Conservation (phyloP, 2,888 invertebrate genomes). For the Diarsia mendica region DNA sequence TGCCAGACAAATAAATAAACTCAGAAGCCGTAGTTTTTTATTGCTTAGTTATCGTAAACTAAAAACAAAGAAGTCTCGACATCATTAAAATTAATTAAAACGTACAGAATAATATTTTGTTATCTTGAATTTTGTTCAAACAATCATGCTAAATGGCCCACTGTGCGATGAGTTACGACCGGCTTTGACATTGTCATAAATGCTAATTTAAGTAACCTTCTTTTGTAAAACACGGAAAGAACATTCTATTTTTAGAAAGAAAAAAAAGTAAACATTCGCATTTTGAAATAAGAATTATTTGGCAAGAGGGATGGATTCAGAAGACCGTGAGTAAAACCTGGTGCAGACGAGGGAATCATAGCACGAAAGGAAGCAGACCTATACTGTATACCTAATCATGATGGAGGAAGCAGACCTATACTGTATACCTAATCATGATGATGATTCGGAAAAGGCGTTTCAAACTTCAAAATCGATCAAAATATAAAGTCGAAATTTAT, state of each 20-base stretch:
- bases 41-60: constrained; percentile 1
- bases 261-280: not conserved
- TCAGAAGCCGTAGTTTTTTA: not conserved
- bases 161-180: constrained; percentile 33
- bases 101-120: constrained; percentile 11
- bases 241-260: not conserved
- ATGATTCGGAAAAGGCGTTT: not conserved
- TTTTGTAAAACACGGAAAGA: constrained; percentile 22
- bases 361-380: not conserved
- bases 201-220: constrained; percentile 50
- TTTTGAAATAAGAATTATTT: not conserved
- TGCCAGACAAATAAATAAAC: constrained; percentile 11
- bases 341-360: not conserved
- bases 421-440: not conserved
- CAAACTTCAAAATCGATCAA: constrained; percentile 1
- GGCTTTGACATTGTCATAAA: constrained; percentile 44
- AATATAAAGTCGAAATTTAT: not conserved
- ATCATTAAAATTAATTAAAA: constrained; percentile 9
- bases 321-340: not conserved
- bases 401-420: not conserved
- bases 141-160: constrained; percentile 34
- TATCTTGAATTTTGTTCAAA: constrained; percentile 20
- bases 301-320: not conserved
- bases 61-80: constrained; percentile 22
- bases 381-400: not conserved